phyloP scores from a whole-genome alignment of 2,797 vertebrate genomes.

The Pygocentrus nattereri region DNA sequence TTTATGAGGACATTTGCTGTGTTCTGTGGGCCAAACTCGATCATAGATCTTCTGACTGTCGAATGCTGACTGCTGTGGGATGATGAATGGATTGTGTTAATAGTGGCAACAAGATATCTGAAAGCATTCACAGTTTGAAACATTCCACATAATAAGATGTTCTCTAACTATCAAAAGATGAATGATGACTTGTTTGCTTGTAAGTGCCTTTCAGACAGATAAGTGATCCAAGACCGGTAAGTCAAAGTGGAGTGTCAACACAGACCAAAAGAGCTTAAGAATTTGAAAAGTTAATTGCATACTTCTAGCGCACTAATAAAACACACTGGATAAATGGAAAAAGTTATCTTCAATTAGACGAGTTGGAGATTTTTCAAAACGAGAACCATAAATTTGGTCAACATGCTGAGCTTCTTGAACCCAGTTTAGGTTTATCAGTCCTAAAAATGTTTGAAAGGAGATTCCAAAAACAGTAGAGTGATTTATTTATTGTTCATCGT shows the following conservation, averaged over 20 bases:
- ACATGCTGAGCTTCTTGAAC: neutral
- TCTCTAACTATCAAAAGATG: slow-evolving; percentile 7
- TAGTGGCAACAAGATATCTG: neutral
- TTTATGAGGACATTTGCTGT: slow-evolving; percentile 5
- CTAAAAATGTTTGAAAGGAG: slow-evolving; percentile 6
- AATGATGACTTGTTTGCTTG: slow-evolving; percentile 3
- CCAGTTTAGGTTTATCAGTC: neutral
- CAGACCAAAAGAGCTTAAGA: neutral
- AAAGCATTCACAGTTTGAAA: slow-evolving; percentile 7
- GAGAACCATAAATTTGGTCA: neutral
- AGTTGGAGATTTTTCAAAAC: slow-evolving; percentile 3
- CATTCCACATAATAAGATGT: neutral
- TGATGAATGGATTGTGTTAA: neutral
- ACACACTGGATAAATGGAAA: neutral
- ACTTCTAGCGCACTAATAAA: neutral
- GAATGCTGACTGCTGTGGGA: neutral
- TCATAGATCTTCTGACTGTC: slow-evolving; percentile 10
- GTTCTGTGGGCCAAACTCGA: neutral
- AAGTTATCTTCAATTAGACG: neutral
- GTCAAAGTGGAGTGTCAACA: neutral
- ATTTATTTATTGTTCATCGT: slow-evolving; percentile 18
- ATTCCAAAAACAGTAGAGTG: neutral
- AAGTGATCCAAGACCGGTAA: neutral
- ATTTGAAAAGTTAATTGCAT: slow-evolving; percentile 3
- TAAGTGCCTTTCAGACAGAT: neutral